phyloP scores from a whole-genome alignment of 1,140 invertebrate genomes.

The Scaptomyza pallida region DNA sequence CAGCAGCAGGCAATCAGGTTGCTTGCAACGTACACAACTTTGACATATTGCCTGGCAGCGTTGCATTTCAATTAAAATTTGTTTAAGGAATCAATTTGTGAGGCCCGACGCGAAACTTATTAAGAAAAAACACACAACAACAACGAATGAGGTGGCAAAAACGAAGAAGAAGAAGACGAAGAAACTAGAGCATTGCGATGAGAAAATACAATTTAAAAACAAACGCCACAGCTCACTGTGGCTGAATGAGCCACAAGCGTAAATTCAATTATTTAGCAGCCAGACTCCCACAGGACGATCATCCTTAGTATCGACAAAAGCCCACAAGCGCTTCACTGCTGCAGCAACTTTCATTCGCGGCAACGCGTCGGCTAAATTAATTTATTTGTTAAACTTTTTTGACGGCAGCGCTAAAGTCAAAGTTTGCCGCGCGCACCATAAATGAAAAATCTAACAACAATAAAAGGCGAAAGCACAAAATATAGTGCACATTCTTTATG shows the following conservation, averaged over 20 bases:
- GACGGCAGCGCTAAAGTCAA: slow-evolving; percentile 64
- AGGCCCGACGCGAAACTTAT: slow-evolving; percentile 54
- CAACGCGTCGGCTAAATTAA: slow-evolving; percentile 67
- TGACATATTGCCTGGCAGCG: slow-evolving; percentile 59
- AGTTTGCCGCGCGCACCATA: slow-evolving; percentile 53
- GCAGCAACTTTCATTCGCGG: slow-evolving; percentile 18
- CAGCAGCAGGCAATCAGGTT: slow-evolving; percentile 32
- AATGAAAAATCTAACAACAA: slow-evolving; percentile 31
- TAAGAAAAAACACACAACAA: slow-evolving; percentile 34
- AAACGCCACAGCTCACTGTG: slow-evolving; percentile 11
- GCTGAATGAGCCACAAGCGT: slow-evolving; percentile 50
- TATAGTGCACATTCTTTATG: slow-evolving; percentile 7
- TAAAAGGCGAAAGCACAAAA: slow-evolving; percentile 25
- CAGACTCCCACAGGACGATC: slow-evolving; percentile 61
- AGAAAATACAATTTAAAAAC: slow-evolving; percentile 66
- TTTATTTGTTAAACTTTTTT: slow-evolving; percentile 79
- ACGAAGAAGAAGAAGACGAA: no score
- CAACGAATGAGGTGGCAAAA: neutral
- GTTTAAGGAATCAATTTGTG: slow-evolving; percentile 77
- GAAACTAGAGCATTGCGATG: slow-evolving; percentile 3
- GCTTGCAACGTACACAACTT: slow-evolving; percentile 42
- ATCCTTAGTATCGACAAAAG: slow-evolving; percentile 37
- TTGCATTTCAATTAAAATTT: slow-evolving; percentile 79
- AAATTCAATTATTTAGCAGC: slow-evolving; percentile 65
- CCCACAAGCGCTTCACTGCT: slow-evolving; percentile 1